Base-by-base conservation (phyloP, 2,113 vertebrate species). In the Bagarius yarrelli region DNA sequence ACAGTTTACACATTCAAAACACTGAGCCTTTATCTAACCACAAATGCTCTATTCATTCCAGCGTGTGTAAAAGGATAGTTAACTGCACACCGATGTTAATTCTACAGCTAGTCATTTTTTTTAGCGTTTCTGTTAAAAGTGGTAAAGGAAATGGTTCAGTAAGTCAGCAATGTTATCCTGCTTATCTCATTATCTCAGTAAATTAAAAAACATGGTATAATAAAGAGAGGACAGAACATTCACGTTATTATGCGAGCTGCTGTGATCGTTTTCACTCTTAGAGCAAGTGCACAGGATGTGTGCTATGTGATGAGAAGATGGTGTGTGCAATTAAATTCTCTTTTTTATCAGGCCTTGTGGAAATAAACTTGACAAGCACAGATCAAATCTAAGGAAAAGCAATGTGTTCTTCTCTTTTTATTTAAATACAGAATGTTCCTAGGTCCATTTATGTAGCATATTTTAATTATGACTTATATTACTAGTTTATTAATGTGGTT, bases 11-110 rank as follows among this genome's bases (percentile, higher is more conserved):
- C 52, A 57, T 50, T 78, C 52, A 3, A 67, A 60, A 61, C 67
- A 72, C 56, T 80, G n/a, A 72, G 67, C 66, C 50, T 3, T 52
- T 80, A 71, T 78, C 47, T 18, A 67, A 16, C 67, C 71, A 36
- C 40, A 60, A 61, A 80, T 30, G 25, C 57, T n/a, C 36, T 61
- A 27, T 50, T 32, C 27, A 80, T 80, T 71, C 40, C 55, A 50
- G 21, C 9, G 30, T 60, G 11, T 60, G 11, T 80, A 25, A 63
- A 77, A 61, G 78, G 40, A 52, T 71, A 16, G 23, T n/a, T 61
- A 72, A 72, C 56, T 52, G 40, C 36, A 72, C 25, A 47, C 59
- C 59, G 55, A 71, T 69, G 25, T 59, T 60, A 79, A 57, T 50
- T 59, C 59, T 32, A 23, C 25, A 72, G 57, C 56, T 30, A 52